Base-by-base conservation (phyloP, 1,140 invertebrate genomes). In the Lepidurus arcticus region DNA sequence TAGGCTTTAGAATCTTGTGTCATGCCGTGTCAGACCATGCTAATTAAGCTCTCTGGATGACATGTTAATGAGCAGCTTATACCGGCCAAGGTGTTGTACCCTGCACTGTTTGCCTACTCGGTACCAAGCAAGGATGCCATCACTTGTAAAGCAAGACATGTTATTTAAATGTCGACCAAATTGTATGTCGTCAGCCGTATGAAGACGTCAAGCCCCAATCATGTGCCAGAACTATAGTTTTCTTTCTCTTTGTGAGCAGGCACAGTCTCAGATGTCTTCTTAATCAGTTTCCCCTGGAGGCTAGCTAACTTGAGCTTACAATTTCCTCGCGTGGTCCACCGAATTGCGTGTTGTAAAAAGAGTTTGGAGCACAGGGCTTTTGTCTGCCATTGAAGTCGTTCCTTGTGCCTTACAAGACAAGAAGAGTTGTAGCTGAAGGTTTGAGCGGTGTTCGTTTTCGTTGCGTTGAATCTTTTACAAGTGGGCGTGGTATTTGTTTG, bases 41-140 rank as follows among this genome's bases (percentile, higher is more conserved):
- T 65, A 65, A 65, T 65, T 65, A 65, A 65, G 53, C 53, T 65
- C 21, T 65, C 53, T 65, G 53, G 53, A 65, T 65, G 53, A 65
- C 53, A 65, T 65, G 53, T 65, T 65, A 65, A 65, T 65, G 53
- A 65, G n/a, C 53, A 65, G 53, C 53, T 65, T 65, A 65, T 65
- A 65, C 53, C 53, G 53, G 53, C 53, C 53, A 65, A 65, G 53
- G 53, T 65, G 53, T 65, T 65, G 53, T 65, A 65, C 53, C 16
- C 53, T 65, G 53, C 53, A 65, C 53, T 65, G 53, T 65, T 65
- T 65, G 53, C 53, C 53, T 65, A 16, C 21, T 16, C 53, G 21
- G 9, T 65, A 65, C 53, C 6, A 65, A 13, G 16, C 16, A 65
- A 65, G n/a, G n/a, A 65, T 65, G 53, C 53, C 21, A 65, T 65